phyloP scores from a whole-genome alignment of 92 coral and sea anemone species.

The Phenganax subtilis region DNA sequence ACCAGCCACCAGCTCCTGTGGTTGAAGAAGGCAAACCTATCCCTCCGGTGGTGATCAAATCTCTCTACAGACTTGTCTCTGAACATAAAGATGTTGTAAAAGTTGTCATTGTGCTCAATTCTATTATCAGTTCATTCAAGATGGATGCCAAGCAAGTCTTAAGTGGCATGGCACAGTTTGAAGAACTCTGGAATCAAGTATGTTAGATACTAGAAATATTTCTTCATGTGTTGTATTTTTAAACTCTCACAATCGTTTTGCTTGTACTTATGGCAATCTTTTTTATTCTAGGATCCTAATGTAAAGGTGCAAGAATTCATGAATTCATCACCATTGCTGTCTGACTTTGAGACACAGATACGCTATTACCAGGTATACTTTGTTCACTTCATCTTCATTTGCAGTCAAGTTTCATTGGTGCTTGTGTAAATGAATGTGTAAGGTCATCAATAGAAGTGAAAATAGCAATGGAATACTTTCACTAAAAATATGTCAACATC shows the following conservation, averaged over 20 bases:
- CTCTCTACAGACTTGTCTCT: constrained; percentile 87
- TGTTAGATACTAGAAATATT: neutral
- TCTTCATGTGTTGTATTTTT: neutral
- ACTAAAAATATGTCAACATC: neutral
- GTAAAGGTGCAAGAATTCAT: constrained; percentile 86
- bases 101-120: constrained; percentile 80
- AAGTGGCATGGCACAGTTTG: constrained; percentile 83
- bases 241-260: neutral
- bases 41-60: constrained; percentile 80
- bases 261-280: neutral
- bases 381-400: neutral
- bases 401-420: neutral
- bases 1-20: constrained; percentile 87
- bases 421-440: neutral
- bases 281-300: constrained; percentile 69
- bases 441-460: neutral
- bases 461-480: neutral
- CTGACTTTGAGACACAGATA: constrained; percentile 96
- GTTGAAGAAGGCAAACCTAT: constrained; percentile 97
- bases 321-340: constrained; percentile 83
- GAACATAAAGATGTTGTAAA: constrained; percentile 95
- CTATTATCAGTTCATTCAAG: constrained; percentile 90
- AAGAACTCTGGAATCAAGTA: constrained; percentile 96
- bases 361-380: constrained; percentile 76
- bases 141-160: constrained; percentile 83